These are phyloP conservation scores for Phenganax stokvisi DNA, from an alignment of 92 coral and sea anemone genomes.

Conservation along the genomic window DNA sequence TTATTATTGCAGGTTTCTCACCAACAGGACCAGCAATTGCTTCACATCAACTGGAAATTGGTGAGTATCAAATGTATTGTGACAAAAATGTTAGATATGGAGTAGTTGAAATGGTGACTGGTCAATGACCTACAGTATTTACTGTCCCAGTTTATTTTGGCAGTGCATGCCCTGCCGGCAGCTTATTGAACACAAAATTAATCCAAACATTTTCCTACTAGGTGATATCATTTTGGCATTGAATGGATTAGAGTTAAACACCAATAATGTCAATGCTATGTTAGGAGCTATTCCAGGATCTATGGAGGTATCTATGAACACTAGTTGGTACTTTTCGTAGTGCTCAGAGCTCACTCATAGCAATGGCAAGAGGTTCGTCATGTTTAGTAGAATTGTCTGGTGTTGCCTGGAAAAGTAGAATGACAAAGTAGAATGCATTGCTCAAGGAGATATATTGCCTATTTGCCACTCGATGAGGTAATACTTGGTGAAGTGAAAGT, in stretches of 20 bases:
- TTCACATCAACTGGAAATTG: constrained; percentile 83
- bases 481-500: no score
- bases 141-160: no score
- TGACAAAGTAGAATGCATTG: neutral
- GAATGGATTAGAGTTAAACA: constrained; percentile 81
- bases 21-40: constrained; percentile 93
- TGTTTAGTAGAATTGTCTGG: no score
- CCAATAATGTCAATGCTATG: constrained; percentile 83
- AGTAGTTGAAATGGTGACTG: neutral
- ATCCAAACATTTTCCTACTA: constrained; percentile 16
- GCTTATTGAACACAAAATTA: neutral
- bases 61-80: constrained; percentile 39
- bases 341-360: neutral
- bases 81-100: neutral
- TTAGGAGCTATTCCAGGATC: constrained; percentile 95
- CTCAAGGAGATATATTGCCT: neutral
- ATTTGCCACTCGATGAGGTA: neutral
- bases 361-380: no score
- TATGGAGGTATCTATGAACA: constrained; percentile 70
- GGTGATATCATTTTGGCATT: constrained; percentile 84
- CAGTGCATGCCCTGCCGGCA: neutral
- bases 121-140: neutral
- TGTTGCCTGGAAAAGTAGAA: neutral
- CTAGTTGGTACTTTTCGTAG: neutral
- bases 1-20: constrained; percentile 82